These are phyloP conservation scores for Tetragnatha versicolor DNA, from an alignment of 1,140 invertebrate genomes.

Conservation along the genomic window DNA sequence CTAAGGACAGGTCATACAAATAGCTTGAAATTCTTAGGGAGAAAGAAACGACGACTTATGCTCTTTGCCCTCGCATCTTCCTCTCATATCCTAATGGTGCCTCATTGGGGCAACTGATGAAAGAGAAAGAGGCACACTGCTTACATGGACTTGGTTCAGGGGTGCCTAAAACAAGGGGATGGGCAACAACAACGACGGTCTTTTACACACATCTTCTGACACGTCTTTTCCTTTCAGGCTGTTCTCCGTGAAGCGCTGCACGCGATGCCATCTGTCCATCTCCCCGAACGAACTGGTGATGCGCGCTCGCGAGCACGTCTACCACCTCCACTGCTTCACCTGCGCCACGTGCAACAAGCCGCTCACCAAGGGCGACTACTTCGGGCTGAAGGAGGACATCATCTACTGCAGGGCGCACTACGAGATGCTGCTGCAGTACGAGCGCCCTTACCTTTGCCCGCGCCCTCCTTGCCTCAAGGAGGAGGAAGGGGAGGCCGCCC, in stretches of 20 bases:
- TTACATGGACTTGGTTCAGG: no score
- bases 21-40: no score
- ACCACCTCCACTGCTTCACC: constrained; percentile 88
- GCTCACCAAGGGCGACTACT: constrained; percentile 77
- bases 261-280: constrained; percentile 81
- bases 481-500: not conserved
- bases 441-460: constrained; percentile 56
- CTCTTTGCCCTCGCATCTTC: no score
- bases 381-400: constrained; percentile 69
- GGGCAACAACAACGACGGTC: no score
- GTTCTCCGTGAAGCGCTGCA: constrained; percentile 74
- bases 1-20: no score
- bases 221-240: constrained; percentile 59
- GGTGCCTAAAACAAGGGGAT: not conserved
- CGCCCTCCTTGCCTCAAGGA: constrained; percentile 44
- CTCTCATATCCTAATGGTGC: no score
- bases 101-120: no score
- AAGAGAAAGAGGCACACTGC: no score
- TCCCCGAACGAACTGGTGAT: constrained; percentile 89
- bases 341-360: constrained; percentile 79
- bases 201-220: no score
- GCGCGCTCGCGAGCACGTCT: constrained; percentile 84
- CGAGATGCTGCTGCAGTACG: constrained; percentile 58
- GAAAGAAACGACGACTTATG: no score
- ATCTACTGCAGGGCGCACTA: constrained; percentile 66